These are phyloP conservation scores for Silurus aristotelis DNA, from an alignment of 2,797 vertebrate genomes.

Conservation along the genomic window DNA sequence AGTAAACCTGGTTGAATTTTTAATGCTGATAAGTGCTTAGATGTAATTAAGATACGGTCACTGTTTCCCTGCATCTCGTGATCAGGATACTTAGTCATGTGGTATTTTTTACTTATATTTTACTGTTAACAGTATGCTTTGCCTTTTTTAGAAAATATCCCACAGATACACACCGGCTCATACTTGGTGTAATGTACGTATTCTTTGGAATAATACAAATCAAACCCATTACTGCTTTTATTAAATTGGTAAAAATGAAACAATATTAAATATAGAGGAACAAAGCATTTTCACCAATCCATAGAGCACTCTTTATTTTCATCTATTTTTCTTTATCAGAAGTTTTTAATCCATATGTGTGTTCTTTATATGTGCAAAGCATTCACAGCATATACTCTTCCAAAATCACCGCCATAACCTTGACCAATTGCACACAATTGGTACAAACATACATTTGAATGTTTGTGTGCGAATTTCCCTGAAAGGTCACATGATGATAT, in stretches of 20 bases:
- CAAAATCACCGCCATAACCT: not conserved
- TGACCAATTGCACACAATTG: not conserved
- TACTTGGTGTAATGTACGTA: not conserved
- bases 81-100: not conserved
- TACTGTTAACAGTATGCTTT: not conserved
- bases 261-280: not conserved
- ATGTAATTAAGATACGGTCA: not conserved
- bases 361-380: not conserved
- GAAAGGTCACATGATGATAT: not conserved
- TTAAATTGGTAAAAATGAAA: not conserved
- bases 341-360: too few relatives aligned
- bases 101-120: not conserved
- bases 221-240: too few relatives aligned
- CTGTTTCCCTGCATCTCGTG: not conserved
- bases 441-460: slow-evolving; percentile 5
- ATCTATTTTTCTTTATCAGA: not conserved
- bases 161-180: not conserved
- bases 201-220: not conserved
- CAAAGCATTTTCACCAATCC: not conserved
- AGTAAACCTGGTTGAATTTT: not conserved
- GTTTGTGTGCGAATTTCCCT: not conserved
- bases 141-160: not conserved
- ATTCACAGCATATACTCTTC: not conserved
- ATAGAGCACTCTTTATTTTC: not conserved
- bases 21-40: not conserved